A percentile compares a stretch with the other conserved stretches of the same genome.
Conservation (phyloP, 2,888 invertebrate genomes). For the Ectemnius continuus region DNA sequence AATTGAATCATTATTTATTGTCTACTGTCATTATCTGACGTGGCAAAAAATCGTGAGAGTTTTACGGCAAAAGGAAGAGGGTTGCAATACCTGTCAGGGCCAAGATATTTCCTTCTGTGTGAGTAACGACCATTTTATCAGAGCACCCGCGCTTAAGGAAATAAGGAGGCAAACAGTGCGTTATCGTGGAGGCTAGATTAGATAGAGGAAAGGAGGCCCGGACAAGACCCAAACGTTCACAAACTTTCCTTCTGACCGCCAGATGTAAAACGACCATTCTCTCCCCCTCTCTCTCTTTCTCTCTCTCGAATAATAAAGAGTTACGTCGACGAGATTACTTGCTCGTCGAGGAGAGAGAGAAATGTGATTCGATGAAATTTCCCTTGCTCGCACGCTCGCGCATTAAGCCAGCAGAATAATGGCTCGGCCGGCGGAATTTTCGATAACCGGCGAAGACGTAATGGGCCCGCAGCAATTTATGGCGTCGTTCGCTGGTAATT, state of each 20-base stretch:
- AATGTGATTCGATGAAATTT: not conserved
- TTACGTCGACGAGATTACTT: not conserved
- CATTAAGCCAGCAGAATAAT: slow-evolving; percentile 38
- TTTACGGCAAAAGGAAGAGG: no score
- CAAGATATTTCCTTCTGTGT: slow-evolving; percentile 18
- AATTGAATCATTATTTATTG: no score
- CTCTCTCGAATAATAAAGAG: not conserved
- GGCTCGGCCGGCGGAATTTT: slow-evolving; percentile 39
- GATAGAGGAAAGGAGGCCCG: slow-evolving; percentile 54
- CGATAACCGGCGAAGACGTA: slow-evolving; percentile 42
- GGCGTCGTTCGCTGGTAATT: slow-evolving; percentile 62
- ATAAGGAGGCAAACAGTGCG: slow-evolving; percentile 50
- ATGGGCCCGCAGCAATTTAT: slow-evolving; percentile 52
- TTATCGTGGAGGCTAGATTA: slow-evolving; percentile 65
- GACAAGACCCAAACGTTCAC: slow-evolving; percentile 26
- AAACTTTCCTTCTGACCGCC: no score
- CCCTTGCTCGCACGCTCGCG: slow-evolving; percentile 12
- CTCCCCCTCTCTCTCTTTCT: no score
- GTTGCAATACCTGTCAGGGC: no score
- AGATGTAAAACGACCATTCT: no score
- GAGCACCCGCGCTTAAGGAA: slow-evolving; percentile 26
- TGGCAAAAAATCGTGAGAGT: no score
- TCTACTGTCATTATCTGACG: no score
- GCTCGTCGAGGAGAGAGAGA: not conserved
- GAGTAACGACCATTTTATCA: slow-evolving; percentile 51